Percentiles rank a stretch among this genome's conserved stretches.
phyloP scores from a whole-genome alignment of 2,113 vertebrate genomes.

The Phyllostomus discolor region DNA sequence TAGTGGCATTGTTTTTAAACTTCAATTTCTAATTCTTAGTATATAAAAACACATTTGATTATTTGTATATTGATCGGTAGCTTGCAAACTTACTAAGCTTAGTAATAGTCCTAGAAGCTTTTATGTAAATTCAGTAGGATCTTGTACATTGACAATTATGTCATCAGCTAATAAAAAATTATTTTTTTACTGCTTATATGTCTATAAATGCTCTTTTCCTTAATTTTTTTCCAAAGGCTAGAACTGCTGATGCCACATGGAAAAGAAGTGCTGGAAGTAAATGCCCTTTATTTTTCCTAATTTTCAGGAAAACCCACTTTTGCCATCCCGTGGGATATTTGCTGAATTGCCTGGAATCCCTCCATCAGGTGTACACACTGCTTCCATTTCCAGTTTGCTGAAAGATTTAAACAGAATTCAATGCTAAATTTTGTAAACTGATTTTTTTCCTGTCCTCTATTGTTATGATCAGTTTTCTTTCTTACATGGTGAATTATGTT shows the following conservation, averaged over 20 bases:
- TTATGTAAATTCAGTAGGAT: not conserved
- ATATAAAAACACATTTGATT: not conserved
- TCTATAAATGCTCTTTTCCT: not conserved
- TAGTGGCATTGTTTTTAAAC: not conserved
- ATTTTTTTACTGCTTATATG: not conserved
- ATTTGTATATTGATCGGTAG: not conserved
- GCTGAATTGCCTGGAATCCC: not conserved
- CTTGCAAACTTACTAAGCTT: not conserved
- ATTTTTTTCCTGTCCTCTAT: not conserved
- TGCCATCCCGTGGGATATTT: not conserved
- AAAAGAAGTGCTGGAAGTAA: not conserved
- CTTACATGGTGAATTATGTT: not conserved
- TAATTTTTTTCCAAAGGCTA: not conserved
- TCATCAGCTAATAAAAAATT: not conserved
- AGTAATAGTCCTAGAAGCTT: not conserved
- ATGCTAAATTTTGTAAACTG: not conserved
- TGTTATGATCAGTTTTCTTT: not conserved
- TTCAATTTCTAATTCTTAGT: not conserved
- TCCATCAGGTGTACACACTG: not conserved
- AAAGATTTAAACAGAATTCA: not conserved
- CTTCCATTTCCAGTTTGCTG: not conserved
- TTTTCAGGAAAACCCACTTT: not conserved
- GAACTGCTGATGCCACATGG: not conserved
- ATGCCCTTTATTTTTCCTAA: not conserved
- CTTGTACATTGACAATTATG: not conserved